Evolutionary conservation across 2,888 invertebrate species (phyloP).

Genomic region (Desoria tigrina): DNA sequence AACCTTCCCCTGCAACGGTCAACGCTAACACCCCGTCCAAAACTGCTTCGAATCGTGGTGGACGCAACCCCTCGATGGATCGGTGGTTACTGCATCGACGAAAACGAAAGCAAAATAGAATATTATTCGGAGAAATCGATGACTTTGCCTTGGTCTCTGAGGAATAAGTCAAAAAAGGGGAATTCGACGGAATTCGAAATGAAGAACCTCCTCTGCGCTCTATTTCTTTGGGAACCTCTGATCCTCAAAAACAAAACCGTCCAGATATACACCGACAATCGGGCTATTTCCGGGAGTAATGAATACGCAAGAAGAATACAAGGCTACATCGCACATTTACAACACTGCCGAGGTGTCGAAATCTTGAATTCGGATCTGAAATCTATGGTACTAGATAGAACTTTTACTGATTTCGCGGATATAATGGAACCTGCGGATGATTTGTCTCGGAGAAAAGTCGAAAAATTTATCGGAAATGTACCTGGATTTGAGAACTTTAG

Average conservation of each 20-base stretch:
- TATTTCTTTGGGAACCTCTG: conserved; percentile 21
- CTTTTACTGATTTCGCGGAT: too few relatives aligned
- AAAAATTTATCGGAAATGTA: too few relatives aligned
- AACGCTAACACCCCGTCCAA: too few relatives aligned
- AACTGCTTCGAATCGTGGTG: conserved; percentile 25
- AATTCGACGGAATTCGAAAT: conserved; percentile 31
- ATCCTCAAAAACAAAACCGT: conserved; percentile 23
- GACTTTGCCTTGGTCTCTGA: conserved; percentile 21
- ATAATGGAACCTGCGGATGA: conserved; percentile 24
- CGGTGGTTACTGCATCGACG: conserved; percentile 33
- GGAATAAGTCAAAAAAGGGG: conserved; percentile 6
- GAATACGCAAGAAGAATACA: conserved; percentile 13
- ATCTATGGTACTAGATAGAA: too few relatives aligned
- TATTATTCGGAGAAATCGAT: conserved; percentile 25
- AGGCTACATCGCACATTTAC: conserved; percentile 22
- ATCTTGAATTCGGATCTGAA: conserved; percentile 6
- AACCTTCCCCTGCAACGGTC: too few relatives aligned
- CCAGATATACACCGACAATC: conserved; percentile 32
- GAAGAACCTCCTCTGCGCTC: conserved; percentile 32
- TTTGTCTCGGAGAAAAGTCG: conserved; percentile 14
- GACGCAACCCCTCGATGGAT: conserved; percentile 28
- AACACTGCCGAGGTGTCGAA: conserved; percentile 12
- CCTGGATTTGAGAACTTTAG: too few relatives aligned
- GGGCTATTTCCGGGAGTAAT: conserved; percentile 12
- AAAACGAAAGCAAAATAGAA: conserved; percentile 19